Percentiles rank a stretch among this genome's conserved stretches.
Evolutionary conservation across 1,140 invertebrate species (phyloP).

Genomic region (Eurosta solidaginis): DNA sequence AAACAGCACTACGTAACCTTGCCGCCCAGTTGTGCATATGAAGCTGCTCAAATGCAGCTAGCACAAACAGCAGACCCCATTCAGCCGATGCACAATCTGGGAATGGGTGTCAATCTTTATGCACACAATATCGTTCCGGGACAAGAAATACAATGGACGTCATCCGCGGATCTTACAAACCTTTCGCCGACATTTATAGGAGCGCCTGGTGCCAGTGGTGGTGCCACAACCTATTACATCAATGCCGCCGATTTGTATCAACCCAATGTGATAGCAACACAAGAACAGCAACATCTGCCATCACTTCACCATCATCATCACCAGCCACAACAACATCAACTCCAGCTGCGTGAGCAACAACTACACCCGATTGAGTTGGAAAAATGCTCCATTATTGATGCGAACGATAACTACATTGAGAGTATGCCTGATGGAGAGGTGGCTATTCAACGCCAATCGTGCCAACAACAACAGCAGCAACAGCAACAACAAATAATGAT

Average conservation of each 20-base stretch:
- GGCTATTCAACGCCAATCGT: slow-evolving; percentile 28
- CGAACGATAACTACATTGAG: slow-evolving; percentile 50
- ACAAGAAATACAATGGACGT: slow-evolving; percentile 5
- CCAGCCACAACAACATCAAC: slow-evolving; percentile 19
- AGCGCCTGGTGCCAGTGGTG: neutral
- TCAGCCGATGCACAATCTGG: neutral
- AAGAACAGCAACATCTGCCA: slow-evolving; percentile 6
- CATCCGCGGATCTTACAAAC: neutral
- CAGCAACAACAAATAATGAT: slow-evolving; percentile 51
- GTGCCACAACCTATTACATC: slow-evolving; percentile 52
- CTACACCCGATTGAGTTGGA: neutral
- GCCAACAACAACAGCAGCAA: slow-evolving; percentile 29
- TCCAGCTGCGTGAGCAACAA: neutral
- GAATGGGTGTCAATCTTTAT: neutral
- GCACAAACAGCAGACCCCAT: neutral
- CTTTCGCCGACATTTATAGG: neutral
- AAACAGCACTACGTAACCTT: slow-evolving; percentile 11
- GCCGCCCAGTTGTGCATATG: slow-evolving; percentile 5
- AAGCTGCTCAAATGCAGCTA: neutral
- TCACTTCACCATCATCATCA: neutral
- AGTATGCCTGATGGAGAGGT: slow-evolving; percentile 13
- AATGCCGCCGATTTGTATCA: slow-evolving; percentile 50
- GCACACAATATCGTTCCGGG: neutral
- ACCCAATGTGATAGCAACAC: slow-evolving; percentile 17
- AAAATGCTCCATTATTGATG: slow-evolving; percentile 35